Percentiles rank a stretch among this genome's conserved stretches.
These are phyloP conservation scores for Stratiolaelaps scimitus DNA, from an alignment of 1,140 invertebrate species.

Conservation along the genomic window DNA sequence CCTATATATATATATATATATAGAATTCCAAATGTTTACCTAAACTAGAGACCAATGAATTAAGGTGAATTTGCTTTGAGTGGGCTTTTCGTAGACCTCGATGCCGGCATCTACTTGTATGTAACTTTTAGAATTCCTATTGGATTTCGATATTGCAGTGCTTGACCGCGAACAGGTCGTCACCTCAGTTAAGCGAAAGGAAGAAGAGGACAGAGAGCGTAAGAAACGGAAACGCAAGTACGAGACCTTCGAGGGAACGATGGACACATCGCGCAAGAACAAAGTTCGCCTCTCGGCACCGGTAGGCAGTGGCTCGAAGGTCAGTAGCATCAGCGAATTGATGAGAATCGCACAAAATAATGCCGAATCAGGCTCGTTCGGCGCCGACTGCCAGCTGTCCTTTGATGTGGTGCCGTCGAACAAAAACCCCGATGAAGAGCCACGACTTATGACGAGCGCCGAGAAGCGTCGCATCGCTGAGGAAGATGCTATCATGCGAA, in stretches of 20 bases:
- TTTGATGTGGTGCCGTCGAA: not conserved
- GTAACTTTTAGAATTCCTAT: too few species aligned
- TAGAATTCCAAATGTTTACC: too few species aligned
- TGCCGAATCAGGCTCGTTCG: not conserved
- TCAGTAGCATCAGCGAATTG: not conserved
- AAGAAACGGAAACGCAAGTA: slow-evolving; percentile 24
- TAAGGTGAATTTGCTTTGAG: too few species aligned
- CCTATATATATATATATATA: too few species aligned
- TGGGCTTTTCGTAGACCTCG: too few species aligned
- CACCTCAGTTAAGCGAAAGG: not conserved
- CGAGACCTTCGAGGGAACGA: not conserved
- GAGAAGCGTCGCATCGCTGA: not conserved
- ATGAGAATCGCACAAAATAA: slow-evolving; percentile 18
- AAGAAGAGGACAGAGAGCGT: not conserved
- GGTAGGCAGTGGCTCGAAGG: not conserved
- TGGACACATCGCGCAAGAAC: not conserved
- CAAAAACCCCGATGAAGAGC: not conserved
- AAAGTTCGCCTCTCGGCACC: not conserved
- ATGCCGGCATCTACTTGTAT: too few species aligned
- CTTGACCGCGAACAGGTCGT: not conserved
- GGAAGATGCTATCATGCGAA: slow-evolving; percentile 8
- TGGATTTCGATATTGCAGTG: not conserved
- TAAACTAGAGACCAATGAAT: too few species aligned
- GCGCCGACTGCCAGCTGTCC: not conserved
- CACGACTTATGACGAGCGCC: slow-evolving; percentile 3